Percentiles rank a stretch among this genome's conserved stretches.
These are phyloP conservation scores for Lethenteron camtschaticum DNA, from an alignment of 2,113 vertebrate genomes.

Conservation along the genomic window DNA sequence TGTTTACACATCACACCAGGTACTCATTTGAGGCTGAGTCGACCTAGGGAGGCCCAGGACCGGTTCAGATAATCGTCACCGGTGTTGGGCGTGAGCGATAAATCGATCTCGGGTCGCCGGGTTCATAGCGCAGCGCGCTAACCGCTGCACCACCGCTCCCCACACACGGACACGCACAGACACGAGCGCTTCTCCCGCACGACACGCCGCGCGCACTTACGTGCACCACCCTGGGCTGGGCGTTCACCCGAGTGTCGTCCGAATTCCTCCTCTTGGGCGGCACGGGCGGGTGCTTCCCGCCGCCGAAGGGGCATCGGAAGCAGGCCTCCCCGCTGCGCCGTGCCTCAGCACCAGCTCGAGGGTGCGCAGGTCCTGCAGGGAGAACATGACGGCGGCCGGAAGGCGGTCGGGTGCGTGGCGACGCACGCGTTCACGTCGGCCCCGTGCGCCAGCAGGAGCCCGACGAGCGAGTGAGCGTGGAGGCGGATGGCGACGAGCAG, in stretches of 20 bases:
- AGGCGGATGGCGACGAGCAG: not conserved
- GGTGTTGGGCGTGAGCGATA: no score
- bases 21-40: no score
- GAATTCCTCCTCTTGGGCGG: conserved; percentile 15
- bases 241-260: conserved; percentile 15
- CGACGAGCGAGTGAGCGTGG: conserved; percentile 16
- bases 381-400: conserved; percentile 57
- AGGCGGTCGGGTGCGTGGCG: conserved; percentile 36
- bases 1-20: no score
- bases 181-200: no score
- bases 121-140: no score
- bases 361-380: conserved; percentile 33
- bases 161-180: no score
- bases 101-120: no score
- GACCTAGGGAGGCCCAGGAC: no score
- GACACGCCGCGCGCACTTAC: no score
- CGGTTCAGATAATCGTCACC: no score
- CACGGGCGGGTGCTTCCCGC: conserved; percentile 30
- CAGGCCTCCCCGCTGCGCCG: conserved; percentile 48
- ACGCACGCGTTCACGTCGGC: conserved; percentile 42
- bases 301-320: conserved; percentile 47
- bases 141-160: no score
- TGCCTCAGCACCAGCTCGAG: conserved; percentile 39
- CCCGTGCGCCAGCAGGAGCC: conserved; percentile 52
- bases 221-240: no score